Percentiles rank a stretch among this genome's conserved stretches.
These are phyloP conservation scores for Helostoma temminkii DNA, from an alignment of 2,797 vertebrate species.

Conservation along the genomic window DNA sequence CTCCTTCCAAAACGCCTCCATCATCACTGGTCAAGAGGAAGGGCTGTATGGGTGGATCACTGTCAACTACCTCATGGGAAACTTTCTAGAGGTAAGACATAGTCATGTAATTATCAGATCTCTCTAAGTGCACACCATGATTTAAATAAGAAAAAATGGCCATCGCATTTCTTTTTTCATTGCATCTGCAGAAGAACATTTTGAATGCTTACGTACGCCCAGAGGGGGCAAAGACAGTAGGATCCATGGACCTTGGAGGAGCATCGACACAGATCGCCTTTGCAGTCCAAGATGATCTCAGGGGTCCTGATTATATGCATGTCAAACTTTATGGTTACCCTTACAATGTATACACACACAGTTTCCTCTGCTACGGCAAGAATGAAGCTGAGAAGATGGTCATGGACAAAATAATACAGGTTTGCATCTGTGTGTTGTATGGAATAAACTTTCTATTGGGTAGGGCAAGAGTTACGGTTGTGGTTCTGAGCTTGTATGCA, in stretches of 20 bases:
- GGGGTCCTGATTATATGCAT: conserved; percentile 62
- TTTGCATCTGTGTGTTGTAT: conserved; percentile 46
- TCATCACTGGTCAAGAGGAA: conserved; percentile 94
- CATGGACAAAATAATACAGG: conserved; percentile 87
- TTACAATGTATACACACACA: conserved; percentile 94
- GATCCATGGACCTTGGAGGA: conserved; percentile 95
- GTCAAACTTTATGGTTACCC: conserved; percentile 90
- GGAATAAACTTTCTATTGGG: background rate
- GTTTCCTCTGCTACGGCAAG: conserved; percentile 95
- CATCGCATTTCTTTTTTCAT: background rate
- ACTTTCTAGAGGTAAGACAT: conserved; percentile 90
- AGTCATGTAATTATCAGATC: background rate
- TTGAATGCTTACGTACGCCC: conserved; percentile 89
- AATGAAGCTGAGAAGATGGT: conserved; percentile 92
- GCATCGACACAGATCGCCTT: conserved; percentile 97
- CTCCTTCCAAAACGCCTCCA: conserved; percentile 91
- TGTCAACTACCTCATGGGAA: conserved; percentile 96
- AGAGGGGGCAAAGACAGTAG: conserved; percentile 84
- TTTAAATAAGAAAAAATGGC: background rate
- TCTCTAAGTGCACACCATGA: background rate
- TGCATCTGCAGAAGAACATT: conserved; percentile 84
- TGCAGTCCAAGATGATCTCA: conserved; percentile 64
- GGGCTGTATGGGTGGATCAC: conserved; percentile 98
- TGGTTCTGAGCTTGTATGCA: conserved; percentile 7
- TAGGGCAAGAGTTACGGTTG: background rate